Evolutionary conservation across 2,797 vertebrate genomes (phyloP).

Genomic region (Takifugu rubripes): DNA sequence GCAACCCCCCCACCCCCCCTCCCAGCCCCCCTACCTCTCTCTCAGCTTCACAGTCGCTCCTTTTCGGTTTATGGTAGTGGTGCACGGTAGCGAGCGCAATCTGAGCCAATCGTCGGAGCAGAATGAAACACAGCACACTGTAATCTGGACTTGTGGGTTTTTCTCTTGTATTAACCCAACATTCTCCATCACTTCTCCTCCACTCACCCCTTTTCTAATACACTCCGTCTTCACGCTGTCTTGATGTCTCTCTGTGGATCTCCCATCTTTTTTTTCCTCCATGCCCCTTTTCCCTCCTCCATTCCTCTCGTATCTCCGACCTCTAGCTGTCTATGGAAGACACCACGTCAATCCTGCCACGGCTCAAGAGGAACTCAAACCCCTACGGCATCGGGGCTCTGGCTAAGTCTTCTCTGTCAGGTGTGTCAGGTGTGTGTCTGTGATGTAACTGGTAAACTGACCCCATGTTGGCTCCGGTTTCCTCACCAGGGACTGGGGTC

Average conservation of each 20-base stretch:
- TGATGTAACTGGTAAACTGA: slow-evolving; percentile 75
- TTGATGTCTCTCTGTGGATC: slow-evolving; percentile 69
- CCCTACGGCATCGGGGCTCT: slow-evolving; percentile 97
- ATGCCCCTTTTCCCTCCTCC: slow-evolving; percentile 46
- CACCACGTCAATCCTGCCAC: slow-evolving; percentile 97
- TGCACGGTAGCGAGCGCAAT: slow-evolving; percentile 60
- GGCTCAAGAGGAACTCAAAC: slow-evolving; percentile 95
- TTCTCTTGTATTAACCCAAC: slow-evolving; percentile 65
- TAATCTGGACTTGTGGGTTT: slow-evolving; percentile 38
- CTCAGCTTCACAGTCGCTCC: slow-evolving; percentile 36
- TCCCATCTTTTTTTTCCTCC: slow-evolving; percentile 53
- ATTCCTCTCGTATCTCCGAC: slow-evolving; percentile 60
- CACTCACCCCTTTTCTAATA: slow-evolving; percentile 73
- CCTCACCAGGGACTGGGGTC: slow-evolving; percentile 63
- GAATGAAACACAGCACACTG: slow-evolving; percentile 7
- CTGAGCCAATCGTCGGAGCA: slow-evolving; percentile 29
- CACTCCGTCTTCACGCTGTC: slow-evolving; percentile 80
- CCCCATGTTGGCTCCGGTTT: slow-evolving; percentile 77
- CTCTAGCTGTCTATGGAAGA: slow-evolving; percentile 98
- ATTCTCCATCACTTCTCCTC: slow-evolving; percentile 63
- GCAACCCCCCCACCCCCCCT: slow-evolving; percentile 9
- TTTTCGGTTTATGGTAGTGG: slow-evolving; percentile 44
- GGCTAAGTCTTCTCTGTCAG: slow-evolving; percentile 99
- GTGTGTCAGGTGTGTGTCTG: slow-evolving; percentile 89
- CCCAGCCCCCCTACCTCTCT: slow-evolving; percentile 43